Evolutionary conservation across 2,888 invertebrate genomes (phyloP), one percentile per base, ranked within the genome.

Genomic region (Toxonevra muliebris): DNA sequence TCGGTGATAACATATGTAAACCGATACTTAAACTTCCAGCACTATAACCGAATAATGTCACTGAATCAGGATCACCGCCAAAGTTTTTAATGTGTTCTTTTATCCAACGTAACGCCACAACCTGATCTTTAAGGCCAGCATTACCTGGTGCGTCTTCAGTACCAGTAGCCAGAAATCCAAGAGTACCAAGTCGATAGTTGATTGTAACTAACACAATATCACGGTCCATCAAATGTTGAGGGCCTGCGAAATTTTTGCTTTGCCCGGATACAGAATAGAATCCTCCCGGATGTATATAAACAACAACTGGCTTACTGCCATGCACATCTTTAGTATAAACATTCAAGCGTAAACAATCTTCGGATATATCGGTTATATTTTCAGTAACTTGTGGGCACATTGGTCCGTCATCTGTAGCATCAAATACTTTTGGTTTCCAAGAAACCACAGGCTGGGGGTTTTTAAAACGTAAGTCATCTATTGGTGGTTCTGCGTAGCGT

Each of bases 121-220:
- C 90, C 82, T 92, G 92, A 80, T 92, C 92, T 77, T 91, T 92
- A 57, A 91, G 82, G 0, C 90, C 92, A 54, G 89, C 87, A 81
- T 92, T 92, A 5, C 92, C 92, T 0, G 91, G 90, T 0, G 90
- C 89, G 19, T 87, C 84, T 17, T 87, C 85, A 65, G 89, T 90
- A 0, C 90, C 91, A 0, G 90, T 90, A 72, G 89, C 89, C 58
- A 90, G 76, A 78, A 88, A 90, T 8, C 90, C 90, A 86, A 82
- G 70, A 0, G 79, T 76, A 4, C 80, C 83, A 42, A 91, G 80
- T 1, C 91, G 85, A 79, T 90, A 91, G 81, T 91, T 90, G 30
- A 89, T 82, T 0, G 89, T 87, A 40, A 91, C 90, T n/a, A 91
- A 82, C 0, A 91, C 89, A 30, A 91, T 80, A 70, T 91, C 89